phyloP scores from a whole-genome alignment of 1,140 invertebrate species.

The Trichoplusia ni region DNA sequence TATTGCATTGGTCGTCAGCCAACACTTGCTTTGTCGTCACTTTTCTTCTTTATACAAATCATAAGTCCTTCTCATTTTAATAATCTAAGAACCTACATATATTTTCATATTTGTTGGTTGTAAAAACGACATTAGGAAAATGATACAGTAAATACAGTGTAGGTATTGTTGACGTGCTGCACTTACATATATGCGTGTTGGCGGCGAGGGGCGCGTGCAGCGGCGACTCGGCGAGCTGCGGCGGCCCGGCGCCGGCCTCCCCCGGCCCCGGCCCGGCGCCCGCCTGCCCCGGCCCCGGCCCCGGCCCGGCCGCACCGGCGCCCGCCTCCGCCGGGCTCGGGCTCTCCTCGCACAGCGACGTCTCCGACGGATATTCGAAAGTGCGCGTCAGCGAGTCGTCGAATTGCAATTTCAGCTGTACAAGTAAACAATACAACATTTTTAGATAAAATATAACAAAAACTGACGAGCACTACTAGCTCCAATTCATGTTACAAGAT shows the following conservation, averaged over 20 bases:
- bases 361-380: conserved; percentile 94
- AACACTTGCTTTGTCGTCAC: no score
- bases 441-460: no score
- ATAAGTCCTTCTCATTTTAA: no score
- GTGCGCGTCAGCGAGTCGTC: conserved; percentile 90
- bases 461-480: no score
- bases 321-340: conserved; percentile 12
- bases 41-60: no score
- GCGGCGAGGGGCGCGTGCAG: conserved; percentile 44
- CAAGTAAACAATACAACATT: conserved; percentile 3
- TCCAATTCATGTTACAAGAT: no score
- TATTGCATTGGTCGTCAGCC: no score
- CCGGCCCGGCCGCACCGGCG: conserved; percentile 35
- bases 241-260: conserved; percentile 10
- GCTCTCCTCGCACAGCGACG: conserved; percentile 86
- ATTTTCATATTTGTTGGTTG: not conserved
- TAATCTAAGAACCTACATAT: no score
- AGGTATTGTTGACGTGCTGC: no score
- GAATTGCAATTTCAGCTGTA: conserved; percentile 91
- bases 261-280: not conserved
- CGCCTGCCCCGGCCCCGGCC: conserved; percentile 1
- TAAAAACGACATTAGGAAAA: no score
- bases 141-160: no score
- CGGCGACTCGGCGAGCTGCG: conserved; percentile 24
- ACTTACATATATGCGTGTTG: conserved; percentile 65